Percentiles rank a stretch among this genome's conserved stretches.
Conservation (phyloP, 2,113 vertebrate species). For the Melanerpes formicivorus region DNA sequence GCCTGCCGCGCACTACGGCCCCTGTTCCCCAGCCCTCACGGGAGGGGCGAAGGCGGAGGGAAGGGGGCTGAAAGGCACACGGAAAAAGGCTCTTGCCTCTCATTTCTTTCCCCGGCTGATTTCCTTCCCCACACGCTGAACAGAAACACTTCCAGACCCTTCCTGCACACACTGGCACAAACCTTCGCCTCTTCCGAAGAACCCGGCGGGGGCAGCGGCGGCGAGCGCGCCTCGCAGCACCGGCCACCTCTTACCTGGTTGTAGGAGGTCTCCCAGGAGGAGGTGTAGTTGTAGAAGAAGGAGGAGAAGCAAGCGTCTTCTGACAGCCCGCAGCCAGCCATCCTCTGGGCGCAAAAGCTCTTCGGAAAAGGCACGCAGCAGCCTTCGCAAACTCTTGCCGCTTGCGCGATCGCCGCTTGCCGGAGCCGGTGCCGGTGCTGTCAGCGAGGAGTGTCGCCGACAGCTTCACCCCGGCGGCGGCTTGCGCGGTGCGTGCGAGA, state of each 20-base stretch:
- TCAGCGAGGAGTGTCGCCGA: constrained; percentile 46
- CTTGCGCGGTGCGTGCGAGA: constrained; percentile 1
- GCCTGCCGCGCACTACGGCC: neutral
- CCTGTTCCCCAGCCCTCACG: neutral
- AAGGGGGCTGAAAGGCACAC: neutral
- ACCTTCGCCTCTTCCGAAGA: neutral
- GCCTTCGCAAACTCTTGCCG: constrained; percentile 71
- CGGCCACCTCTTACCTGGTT: constrained; percentile 87
- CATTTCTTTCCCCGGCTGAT: neutral
- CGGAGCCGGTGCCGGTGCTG: constrained; percentile 34
- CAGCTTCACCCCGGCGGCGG: constrained; percentile 66
- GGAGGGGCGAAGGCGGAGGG: neutral
- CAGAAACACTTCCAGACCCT: neutral
- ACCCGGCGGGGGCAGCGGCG: neutral
- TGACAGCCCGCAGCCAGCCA: constrained; percentile 89
- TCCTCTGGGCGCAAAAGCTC: constrained; percentile 75
- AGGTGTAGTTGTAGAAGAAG: constrained; percentile 90
- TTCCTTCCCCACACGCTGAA: neutral
- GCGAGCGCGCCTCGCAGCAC: constrained; percentile 8
- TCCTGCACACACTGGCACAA: neutral
- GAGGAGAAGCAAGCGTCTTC: constrained; percentile 90
- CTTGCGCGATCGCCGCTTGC: constrained; percentile 51
- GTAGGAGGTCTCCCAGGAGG: constrained; percentile 92
- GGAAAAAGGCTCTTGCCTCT: neutral
- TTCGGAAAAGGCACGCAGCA: constrained; percentile 30